Percentiles rank a stretch among this genome's conserved stretches.
phyloP scores from a whole-genome alignment of 1,140 invertebrate genomes.

The Meteorus sp. region DNA sequence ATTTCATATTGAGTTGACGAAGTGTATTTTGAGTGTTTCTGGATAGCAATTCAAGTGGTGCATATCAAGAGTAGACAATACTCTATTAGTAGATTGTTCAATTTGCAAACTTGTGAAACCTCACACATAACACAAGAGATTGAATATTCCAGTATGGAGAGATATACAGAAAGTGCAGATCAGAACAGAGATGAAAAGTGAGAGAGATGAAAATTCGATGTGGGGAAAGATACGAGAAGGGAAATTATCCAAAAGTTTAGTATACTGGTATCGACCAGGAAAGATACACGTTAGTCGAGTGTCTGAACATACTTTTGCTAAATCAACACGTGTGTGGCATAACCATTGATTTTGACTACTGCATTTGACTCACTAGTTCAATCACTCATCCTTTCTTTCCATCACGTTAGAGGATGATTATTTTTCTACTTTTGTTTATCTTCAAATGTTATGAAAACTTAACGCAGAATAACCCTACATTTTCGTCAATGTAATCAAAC shows the following conservation, averaged over 20 bases:
- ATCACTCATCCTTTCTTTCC: too few relatives aligned
- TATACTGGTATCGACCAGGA: not conserved
- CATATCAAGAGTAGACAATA: not conserved
- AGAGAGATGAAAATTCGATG: too few relatives aligned
- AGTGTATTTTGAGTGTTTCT: not conserved
- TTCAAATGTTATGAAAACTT: too few relatives aligned
- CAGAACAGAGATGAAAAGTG: too few relatives aligned
- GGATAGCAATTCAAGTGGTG: not conserved
- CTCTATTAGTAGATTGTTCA: not conserved
- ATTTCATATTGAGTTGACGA: not conserved
- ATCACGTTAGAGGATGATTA: too few relatives aligned
- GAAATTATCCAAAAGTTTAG: too few relatives aligned
- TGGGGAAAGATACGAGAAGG: too few relatives aligned
- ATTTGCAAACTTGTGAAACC: not conserved
- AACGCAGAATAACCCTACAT: too few relatives aligned
- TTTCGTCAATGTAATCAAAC: too few relatives aligned
- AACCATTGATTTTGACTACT: slow-evolving; percentile 3
- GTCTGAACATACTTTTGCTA: not conserved
- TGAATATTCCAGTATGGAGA: too few relatives aligned
- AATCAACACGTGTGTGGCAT: not conserved
- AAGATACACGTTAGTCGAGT: not conserved
- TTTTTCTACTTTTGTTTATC: too few relatives aligned
- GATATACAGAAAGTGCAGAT: too few relatives aligned
- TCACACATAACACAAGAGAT: not conserved
- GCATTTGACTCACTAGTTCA: not conserved